Evolutionary conservation across 2,888 invertebrate genomes (phyloP), one percentile per base, ranked within the genome.

Genomic region (Dicranocentrus wangi): DNA sequence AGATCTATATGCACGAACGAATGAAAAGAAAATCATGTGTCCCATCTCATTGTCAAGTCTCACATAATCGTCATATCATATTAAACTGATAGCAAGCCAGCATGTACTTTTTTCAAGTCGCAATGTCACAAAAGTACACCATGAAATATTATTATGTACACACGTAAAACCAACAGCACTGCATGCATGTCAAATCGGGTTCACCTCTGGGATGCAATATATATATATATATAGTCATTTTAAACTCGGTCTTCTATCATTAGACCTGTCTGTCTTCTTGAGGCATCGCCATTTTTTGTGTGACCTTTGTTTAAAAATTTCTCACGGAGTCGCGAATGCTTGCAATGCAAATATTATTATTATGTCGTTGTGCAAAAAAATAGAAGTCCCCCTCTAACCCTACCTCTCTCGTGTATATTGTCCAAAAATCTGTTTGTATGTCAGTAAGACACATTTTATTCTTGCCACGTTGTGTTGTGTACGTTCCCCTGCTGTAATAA

Each of bases 271-370:
- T 47, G 47, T 17, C 39, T 51, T 51, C n/a, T 8, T n/a, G 7
- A 51, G 7, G 5, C 2, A 55, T 55, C 23, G 2, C 47, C 47
- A n/a, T 47, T 47, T 47, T 77, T 70, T 69, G 53, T 77, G 77
- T 77, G 77, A 77, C 77, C 77, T 77, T 69, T 77, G 42, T 25
- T 10, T 28, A 51, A 69, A 70, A 53, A 61, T 51, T 70, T 77
- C 77, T 69, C 77, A 77, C 77, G 77, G 21, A 25, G 17, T 43
- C 17, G 2, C n/a, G 23, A 42, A 17, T 69, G 60, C 60, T 75
- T 66, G 65, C 13, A 73, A 65, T 63, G 39, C 66, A 66, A 66
- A 66, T 17, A 66, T 28, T 21, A 43, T 1, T 27, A 8, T 66
- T 66, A 13, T 39, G 51, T 51, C 21, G 1, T 19, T 55, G 3